A percentile compares a stretch with the other conserved stretches of the same genome.
Conservation (phyloP, 2,797 vertebrate species). For the Oreochromis mossambicus region DNA sequence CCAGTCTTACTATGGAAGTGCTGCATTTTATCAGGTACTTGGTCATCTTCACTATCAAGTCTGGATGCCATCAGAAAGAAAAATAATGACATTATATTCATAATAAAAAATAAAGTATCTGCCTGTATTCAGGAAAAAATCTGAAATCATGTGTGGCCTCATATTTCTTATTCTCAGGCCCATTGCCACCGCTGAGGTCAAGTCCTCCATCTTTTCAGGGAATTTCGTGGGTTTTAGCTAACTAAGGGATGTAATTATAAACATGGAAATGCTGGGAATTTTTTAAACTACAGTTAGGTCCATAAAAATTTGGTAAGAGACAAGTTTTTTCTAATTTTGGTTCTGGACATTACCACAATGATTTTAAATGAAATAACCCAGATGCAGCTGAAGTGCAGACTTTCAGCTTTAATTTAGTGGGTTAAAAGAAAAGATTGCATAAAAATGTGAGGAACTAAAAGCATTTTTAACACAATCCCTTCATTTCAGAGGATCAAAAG, state of each 20-base stretch:
- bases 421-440: background rate
- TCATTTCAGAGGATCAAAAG: background rate
- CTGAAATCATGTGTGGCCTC: background rate
- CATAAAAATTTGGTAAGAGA: background rate
- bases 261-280: background rate
- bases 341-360: background rate
- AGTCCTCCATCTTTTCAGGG: background rate
- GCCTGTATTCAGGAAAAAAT: background rate
- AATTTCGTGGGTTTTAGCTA: background rate
- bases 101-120: background rate
- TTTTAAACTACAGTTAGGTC: background rate
- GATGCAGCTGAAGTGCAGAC: background rate
- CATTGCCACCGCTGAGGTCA: background rate
- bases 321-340: background rate
- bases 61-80: constrained; percentile 27
- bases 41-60: constrained; percentile 56
- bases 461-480: background rate
- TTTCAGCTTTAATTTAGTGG: background rate
- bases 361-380: background rate
- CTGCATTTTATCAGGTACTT: constrained; percentile 53
- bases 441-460: background rate
- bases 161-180: background rate
- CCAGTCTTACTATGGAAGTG: constrained; percentile 39
- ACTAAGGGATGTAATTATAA: background rate
- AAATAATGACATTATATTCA: background rate